phyloP scores from a whole-genome alignment of 2,797 vertebrate genomes.

The Martes flavigula region DNA sequence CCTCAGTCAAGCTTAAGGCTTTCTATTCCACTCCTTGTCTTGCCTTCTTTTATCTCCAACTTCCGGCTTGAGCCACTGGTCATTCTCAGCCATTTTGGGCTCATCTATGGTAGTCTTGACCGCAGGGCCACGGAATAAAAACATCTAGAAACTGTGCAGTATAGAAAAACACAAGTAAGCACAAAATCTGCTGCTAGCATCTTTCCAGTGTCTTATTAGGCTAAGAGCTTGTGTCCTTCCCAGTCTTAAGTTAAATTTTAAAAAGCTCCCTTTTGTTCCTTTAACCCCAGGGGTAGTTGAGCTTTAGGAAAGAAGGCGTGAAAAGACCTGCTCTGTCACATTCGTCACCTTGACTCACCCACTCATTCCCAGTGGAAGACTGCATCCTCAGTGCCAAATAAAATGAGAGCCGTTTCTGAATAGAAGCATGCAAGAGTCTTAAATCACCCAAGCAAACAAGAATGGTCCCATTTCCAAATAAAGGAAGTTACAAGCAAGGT shows the following conservation, averaged over 20 bases:
- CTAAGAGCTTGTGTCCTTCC: not conserved
- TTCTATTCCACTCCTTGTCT: not conserved
- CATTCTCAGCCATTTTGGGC: not conserved
- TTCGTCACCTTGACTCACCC: not conserved
- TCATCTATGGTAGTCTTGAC: not conserved
- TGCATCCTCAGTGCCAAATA: not conserved
- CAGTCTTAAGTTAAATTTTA: not conserved
- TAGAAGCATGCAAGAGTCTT: not conserved
- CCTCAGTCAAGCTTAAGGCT: not conserved
- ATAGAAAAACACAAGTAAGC: not conserved
- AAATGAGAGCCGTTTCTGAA: conserved; percentile 12
- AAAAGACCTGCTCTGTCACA: not conserved
- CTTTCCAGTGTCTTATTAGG: conserved; percentile 1
- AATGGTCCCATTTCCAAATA: not conserved
- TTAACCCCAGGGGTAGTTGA: not conserved
- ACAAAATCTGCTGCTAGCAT: not conserved
- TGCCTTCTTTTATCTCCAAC: not conserved
- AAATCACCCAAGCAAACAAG: not conserved
- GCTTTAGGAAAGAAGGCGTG: not conserved
- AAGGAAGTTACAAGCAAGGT: not conserved
- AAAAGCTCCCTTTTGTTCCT: not conserved
- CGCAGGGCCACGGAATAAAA: not conserved
- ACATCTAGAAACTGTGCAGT: not conserved
- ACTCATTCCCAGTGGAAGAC: not conserved
- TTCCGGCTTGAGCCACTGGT: not conserved